These are phyloP conservation scores for Phyllotis vaccarum DNA, from an alignment of 2,797 vertebrate species.

Conservation along the genomic window DNA sequence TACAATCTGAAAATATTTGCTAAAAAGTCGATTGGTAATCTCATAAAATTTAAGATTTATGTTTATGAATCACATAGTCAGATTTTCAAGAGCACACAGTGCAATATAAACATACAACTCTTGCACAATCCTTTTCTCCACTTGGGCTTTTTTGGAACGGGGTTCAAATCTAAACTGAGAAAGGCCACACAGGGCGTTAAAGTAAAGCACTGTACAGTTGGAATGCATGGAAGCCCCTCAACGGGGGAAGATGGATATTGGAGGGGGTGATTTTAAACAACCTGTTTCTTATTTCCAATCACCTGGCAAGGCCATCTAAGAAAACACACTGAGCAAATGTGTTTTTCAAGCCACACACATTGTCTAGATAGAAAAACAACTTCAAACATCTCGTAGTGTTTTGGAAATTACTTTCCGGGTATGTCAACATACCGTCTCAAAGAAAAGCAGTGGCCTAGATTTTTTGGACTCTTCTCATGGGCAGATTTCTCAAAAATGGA, in stretches of 20 bases:
- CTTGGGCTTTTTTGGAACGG: slow-evolving; percentile 84
- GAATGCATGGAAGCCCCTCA: slow-evolving; percentile 29
- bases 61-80: slow-evolving; percentile 81
- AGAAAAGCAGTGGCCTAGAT: slow-evolving; percentile 60
- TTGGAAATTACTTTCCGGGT: slow-evolving; percentile 68
- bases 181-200: slow-evolving; percentile 87
- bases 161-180: slow-evolving; percentile 87
- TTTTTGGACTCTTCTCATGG: slow-evolving; percentile 64
- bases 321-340: slow-evolving; percentile 58
- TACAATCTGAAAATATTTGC: slow-evolving; percentile 76
- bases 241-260: slow-evolving; percentile 64
- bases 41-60: slow-evolving; percentile 79
- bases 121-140: slow-evolving; percentile 84
- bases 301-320: slow-evolving; percentile 77
- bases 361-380: slow-evolving; percentile 74
- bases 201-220: slow-evolving; percentile 71
- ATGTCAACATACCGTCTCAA: slow-evolving; percentile 43
- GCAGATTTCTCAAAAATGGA: slow-evolving; percentile 68
- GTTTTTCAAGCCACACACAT: slow-evolving; percentile 58
- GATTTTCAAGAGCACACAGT: slow-evolving; percentile 70
- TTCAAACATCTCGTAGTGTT: slow-evolving; percentile 68
- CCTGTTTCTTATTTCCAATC: slow-evolving; percentile 72
- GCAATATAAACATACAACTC: slow-evolving; percentile 83
- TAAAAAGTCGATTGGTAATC: slow-evolving; percentile 68
- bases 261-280: slow-evolving; percentile 68